Evolutionary conservation across 2,113 vertebrate species (phyloP).

Genomic region (Neotoma lepida): DNA sequence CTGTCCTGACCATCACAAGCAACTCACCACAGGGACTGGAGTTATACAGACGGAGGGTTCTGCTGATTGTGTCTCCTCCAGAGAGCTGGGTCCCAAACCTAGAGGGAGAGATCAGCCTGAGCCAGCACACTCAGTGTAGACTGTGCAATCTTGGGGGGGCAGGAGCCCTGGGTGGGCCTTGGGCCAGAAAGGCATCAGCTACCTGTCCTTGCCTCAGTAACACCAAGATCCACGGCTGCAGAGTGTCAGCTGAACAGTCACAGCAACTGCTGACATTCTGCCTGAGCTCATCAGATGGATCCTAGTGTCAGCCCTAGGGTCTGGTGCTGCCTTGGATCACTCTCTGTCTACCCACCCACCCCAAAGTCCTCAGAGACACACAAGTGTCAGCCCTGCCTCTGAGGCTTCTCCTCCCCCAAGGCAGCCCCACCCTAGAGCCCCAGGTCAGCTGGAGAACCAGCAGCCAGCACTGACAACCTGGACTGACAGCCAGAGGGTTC

Average conservation of each 20-base stretch:
- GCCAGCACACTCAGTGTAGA: fast-evolving
- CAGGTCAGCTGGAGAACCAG: not conserved
- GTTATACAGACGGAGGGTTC: slow-evolving; percentile 91
- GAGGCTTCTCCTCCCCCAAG: too few species aligned
- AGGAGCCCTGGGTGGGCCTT: fast-evolving
- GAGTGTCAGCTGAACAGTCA: too few species aligned
- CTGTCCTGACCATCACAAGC: not conserved
- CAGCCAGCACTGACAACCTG: not conserved
- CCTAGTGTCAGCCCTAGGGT: not conserved
- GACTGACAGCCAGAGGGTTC: too few species aligned
- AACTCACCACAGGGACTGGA: slow-evolving; percentile 90
- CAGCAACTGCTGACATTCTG: not conserved
- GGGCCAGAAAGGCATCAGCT: not conserved
- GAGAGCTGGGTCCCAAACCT: slow-evolving; percentile 94
- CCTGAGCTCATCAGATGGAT: fast-evolving
- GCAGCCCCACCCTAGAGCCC: not conserved
- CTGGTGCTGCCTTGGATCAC: not conserved
- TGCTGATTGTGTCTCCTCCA: slow-evolving; percentile 89
- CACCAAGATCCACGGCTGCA: not conserved
- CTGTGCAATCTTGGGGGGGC: not conserved
- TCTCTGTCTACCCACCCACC: not conserved
- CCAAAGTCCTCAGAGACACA: not conserved
- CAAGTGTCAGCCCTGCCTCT: not conserved
- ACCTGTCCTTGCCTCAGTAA: not conserved
- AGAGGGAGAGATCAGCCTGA: not conserved